Conservation (phyloP, 2,888 invertebrate genomes). For the Pyrrhia umbra region DNA sequence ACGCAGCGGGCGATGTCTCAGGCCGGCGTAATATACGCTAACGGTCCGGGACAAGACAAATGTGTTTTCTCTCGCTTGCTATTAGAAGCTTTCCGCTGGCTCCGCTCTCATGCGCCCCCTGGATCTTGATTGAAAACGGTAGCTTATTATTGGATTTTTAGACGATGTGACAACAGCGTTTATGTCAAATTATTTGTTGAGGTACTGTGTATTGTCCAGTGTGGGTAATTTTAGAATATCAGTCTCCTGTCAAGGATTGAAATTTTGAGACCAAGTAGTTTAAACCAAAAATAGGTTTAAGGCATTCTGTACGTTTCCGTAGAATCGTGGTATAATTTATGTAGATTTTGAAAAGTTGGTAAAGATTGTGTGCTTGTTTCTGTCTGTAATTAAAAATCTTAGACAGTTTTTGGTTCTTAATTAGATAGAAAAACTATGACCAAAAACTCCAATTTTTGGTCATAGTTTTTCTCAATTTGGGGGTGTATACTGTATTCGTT, state of each 20-base stretch:
- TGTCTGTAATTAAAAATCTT: neutral
- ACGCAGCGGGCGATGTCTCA: constrained; percentile 85
- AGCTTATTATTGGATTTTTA: constrained; percentile 79
- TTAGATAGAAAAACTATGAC: too few species aligned
- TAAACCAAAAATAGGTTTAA: too few species aligned
- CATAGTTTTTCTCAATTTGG: neutral
- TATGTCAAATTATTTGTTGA: constrained; percentile 56
- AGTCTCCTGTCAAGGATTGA: too few species aligned
- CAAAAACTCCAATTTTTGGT: too few species aligned
- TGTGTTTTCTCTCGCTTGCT: constrained; percentile 88
- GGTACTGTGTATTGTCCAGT: constrained; percentile 19
- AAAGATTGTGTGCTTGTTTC: neutral
- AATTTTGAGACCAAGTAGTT: neutral
- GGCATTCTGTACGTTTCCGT: neutral
- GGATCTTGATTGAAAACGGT: constrained; percentile 84
- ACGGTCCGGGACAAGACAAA: constrained; percentile 89
- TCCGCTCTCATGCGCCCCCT: constrained; percentile 71
- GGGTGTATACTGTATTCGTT: constrained; percentile 1
- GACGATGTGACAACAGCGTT: constrained; percentile 60
- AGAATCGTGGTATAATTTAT: neutral
- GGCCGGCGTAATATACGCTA: constrained; percentile 88
- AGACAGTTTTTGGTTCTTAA: neutral
- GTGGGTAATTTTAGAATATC: neutral
- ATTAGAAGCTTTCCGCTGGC: constrained; percentile 79
- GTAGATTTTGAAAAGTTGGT: neutral